A percentile compares a stretch with the other conserved stretches of the same genome.
Evolutionary conservation across 2,113 vertebrate genomes (phyloP).

Genomic region (Oxyruncus cristatus): DNA sequence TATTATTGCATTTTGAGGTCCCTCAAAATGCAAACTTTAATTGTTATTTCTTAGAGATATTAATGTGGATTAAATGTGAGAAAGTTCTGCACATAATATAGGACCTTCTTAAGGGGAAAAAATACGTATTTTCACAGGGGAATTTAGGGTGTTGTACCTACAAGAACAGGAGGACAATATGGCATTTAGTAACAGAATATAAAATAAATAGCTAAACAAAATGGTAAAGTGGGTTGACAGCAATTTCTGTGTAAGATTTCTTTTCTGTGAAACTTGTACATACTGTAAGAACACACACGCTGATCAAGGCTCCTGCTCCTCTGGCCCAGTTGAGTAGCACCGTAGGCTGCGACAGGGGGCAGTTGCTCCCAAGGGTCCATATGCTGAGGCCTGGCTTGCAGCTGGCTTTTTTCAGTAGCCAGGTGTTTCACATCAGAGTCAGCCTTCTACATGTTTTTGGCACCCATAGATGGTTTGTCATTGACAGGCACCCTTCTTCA

Average conservation of each 20-base stretch:
- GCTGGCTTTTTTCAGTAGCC: background rate
- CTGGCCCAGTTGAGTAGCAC: background rate
- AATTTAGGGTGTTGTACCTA: background rate
- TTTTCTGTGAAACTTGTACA: background rate
- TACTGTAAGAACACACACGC: background rate
- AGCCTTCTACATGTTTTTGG: background rate
- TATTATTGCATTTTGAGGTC: background rate
- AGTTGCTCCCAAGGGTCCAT: rapidly evolving
- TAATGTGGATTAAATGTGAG: background rate
- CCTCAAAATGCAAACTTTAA: background rate
- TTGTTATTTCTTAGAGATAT: background rate
- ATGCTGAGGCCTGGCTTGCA: background rate
- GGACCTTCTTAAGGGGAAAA: background rate
- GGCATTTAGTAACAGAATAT: background rate
- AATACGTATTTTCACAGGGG: rapidly evolving
- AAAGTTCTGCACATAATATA: background rate
- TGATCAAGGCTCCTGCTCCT: background rate
- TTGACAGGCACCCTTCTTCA: background rate
- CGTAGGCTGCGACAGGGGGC: rapidly evolving
- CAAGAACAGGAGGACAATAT: background rate
- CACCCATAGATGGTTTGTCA: background rate
- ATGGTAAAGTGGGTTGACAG: background rate
- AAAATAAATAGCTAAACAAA: background rate
- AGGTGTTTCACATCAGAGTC: background rate
- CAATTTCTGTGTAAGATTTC: background rate